Percentiles rank a stretch among this genome's conserved stretches.
Conservation (phyloP, 92 coral and sea anemone genomes). For the Zoanthus gigantus region DNA sequence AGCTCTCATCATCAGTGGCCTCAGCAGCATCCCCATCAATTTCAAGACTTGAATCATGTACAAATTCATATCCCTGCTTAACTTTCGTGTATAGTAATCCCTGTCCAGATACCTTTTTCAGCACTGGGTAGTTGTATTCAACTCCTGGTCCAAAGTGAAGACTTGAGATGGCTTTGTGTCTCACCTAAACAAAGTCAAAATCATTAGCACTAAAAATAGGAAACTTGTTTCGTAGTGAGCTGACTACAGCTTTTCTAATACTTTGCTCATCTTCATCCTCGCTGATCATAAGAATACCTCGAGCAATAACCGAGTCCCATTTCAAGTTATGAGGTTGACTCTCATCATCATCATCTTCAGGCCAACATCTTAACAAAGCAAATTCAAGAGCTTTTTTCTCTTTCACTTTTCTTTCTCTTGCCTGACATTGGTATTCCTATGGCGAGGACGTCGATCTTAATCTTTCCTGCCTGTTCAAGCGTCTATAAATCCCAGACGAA, state of each 20-base stretch:
- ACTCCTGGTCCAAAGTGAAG: constrained; percentile 50
- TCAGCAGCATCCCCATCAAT: too few relatives aligned
- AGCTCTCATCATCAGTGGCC: too few relatives aligned
- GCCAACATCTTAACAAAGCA: background rate
- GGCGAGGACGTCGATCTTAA: too few relatives aligned
- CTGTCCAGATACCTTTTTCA: constrained; percentile 63
- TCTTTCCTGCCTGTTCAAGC: too few relatives aligned
- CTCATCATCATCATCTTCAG: background rate
- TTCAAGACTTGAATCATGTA: too few relatives aligned
- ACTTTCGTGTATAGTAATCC: constrained; percentile 51
- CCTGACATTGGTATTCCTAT: constrained; percentile 40
- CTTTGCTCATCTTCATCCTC: constrained; percentile 52
- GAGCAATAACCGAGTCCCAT: constrained; percentile 63
- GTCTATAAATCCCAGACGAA: constrained; percentile 47
- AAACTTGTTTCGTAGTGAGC: constrained; percentile 34
- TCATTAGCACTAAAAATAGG: constrained; percentile 43
- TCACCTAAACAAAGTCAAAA: constrained; percentile 54
- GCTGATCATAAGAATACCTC: constrained; percentile 45
- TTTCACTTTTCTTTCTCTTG: background rate
- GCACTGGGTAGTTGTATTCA: constrained; percentile 56
- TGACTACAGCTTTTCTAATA: constrained; percentile 34
- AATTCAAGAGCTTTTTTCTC: background rate
- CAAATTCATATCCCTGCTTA: too few relatives aligned
- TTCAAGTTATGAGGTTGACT: background rate
- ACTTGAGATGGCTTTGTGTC: constrained; percentile 40